Percentiles rank a stretch among this genome's conserved stretches.
These are phyloP conservation scores for Cryptus viduatorius DNA, from an alignment of 2,888 invertebrate species.

Conservation along the genomic window DNA sequence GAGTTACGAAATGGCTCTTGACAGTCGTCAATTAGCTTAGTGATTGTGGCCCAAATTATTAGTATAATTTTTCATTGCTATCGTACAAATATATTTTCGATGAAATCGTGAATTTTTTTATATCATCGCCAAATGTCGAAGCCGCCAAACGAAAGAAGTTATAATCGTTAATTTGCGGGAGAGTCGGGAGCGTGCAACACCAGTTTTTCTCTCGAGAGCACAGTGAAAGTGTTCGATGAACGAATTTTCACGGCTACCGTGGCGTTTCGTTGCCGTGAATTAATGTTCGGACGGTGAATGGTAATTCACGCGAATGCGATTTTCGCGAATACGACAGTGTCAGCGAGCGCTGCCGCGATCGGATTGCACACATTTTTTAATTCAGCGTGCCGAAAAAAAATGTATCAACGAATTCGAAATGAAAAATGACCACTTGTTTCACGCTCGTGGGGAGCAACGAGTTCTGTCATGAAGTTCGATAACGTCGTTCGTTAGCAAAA, in stretches of 20 bases:
- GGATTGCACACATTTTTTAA: neutral
- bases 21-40: constrained; percentile 65
- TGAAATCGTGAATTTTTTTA: neutral
- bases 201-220: constrained; percentile 14
- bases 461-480: neutral
- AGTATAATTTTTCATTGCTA: constrained; percentile 12
- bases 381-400: constrained; percentile 1
- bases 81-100: constrained; percentile 16
- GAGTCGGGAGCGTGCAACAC: neutral
- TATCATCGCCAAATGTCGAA: neutral
- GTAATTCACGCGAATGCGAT: neutral
- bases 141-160: neutral
- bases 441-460: neutral
- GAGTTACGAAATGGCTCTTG: constrained; percentile 67
- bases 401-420: neutral
- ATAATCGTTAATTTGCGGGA: neutral
- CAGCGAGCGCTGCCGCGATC: neutral
- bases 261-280: neutral
- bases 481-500: neutral
- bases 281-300: neutral
- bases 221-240: constrained; percentile 29
- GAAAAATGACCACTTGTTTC: constrained; percentile 7
- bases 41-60: constrained; percentile 53
- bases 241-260: constrained; percentile 20
- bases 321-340: neutral